phyloP scores from a whole-genome alignment of 2,797 vertebrate species.

The Acridotheres tristis region DNA sequence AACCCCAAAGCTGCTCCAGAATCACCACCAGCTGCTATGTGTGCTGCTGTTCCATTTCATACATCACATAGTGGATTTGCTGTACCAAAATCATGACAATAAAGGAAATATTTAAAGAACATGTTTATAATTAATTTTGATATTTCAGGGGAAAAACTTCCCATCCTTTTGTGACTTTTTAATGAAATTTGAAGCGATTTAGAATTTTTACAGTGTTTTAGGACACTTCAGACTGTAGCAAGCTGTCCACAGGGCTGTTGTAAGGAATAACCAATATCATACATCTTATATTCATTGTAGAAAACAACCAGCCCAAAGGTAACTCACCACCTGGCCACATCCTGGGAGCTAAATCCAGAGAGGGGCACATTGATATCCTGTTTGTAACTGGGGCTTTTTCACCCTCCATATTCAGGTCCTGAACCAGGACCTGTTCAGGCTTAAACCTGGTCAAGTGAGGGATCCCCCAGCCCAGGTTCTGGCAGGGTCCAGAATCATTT shows the following conservation, averaged over 20 bases:
- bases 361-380: background rate
- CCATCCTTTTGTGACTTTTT: background rate
- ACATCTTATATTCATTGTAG: background rate
- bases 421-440: background rate
- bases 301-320: background rate
- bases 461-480: background rate
- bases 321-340: background rate
- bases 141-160: fast-evolving
- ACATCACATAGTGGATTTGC: background rate
- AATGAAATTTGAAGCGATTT: background rate
- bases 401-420: background rate
- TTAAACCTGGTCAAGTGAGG: background rate
- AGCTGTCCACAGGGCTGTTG: background rate
- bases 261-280: background rate
- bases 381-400: fast-evolving
- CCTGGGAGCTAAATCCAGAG: background rate
- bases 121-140: background rate
- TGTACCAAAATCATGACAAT: background rate
- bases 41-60: background rate
- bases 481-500: background rate
- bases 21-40: background rate
- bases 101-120: background rate
- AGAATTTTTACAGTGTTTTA: background rate
- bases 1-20: background rate
- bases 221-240: background rate